A percentile compares a stretch with the other conserved stretches of the same genome.
These are phyloP conservation scores for Eudemis profundana DNA, from an alignment of 2,888 invertebrate genomes.

Conservation along the genomic window DNA sequence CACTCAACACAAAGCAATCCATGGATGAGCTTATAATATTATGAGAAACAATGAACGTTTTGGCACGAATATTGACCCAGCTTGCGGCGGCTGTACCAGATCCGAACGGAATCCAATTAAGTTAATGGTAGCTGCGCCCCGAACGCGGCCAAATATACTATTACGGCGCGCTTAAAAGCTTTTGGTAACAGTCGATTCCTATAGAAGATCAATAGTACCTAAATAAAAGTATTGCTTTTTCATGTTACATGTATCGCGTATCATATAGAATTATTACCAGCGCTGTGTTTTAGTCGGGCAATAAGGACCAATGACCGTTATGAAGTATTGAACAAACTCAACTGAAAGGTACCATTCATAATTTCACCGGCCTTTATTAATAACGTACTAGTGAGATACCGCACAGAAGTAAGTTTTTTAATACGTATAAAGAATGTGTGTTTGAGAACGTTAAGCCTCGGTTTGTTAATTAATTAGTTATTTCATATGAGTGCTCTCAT, in stretches of 20 bases:
- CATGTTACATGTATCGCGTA: slow-evolving; percentile 46
- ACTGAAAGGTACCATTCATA: background rate
- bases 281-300: slow-evolving; percentile 7
- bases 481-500: too few species aligned
- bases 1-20: slow-evolving; percentile 36
- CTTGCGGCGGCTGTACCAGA: slow-evolving; percentile 51
- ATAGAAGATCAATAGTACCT: slow-evolving; percentile 51
- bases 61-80: slow-evolving; percentile 55
- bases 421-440: too few species aligned
- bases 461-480: too few species aligned
- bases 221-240: slow-evolving; percentile 52
- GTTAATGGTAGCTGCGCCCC: slow-evolving; percentile 57
- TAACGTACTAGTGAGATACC: too few species aligned
- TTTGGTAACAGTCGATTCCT: slow-evolving; percentile 54
- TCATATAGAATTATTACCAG: slow-evolving; percentile 38
- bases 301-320: background rate
- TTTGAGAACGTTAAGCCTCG: too few species aligned
- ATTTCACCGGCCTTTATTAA: too few species aligned
- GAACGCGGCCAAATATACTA: slow-evolving; percentile 56
- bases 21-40: slow-evolving; percentile 48
- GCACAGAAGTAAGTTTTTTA: too few species aligned
- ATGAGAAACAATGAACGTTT: slow-evolving; percentile 54
- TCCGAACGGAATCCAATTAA: slow-evolving; percentile 62
- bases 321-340: background rate
- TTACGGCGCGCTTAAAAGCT: slow-evolving; percentile 57